These are phyloP conservation scores for Caenorhabditis inopinata DNA, from an alignment of 1,140 invertebrate genomes.

Conservation along the genomic window DNA sequence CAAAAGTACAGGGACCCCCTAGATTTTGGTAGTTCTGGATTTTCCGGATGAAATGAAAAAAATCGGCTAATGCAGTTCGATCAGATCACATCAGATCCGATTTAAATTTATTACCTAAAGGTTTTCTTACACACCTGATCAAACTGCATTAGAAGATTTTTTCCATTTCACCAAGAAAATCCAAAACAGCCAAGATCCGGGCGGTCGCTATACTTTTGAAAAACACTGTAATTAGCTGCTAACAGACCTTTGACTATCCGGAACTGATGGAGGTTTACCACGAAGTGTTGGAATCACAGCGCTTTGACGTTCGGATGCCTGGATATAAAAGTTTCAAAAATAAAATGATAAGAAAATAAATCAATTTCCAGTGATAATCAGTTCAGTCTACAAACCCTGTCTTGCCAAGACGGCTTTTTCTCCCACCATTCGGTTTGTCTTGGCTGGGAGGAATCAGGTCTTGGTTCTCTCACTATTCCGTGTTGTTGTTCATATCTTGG, in stretches of 20 bases:
- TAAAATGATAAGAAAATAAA: background rate
- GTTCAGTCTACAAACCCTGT: background rate
- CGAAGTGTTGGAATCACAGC: constrained; percentile 41
- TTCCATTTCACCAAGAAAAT: too few species aligned
- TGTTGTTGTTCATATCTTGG: constrained; percentile 24
- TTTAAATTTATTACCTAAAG: too few species aligned
- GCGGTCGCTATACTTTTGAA: background rate
- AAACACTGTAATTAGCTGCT: background rate
- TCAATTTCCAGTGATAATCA: background rate
- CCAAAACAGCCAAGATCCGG: too few species aligned
- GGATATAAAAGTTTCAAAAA: background rate
- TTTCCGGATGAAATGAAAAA: too few species aligned
- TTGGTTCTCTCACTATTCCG: background rate
- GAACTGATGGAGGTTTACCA: constrained; percentile 27
- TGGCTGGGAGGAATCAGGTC: constrained; percentile 22
- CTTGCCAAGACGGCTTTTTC: constrained; percentile 19
- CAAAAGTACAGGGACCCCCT: too few species aligned
- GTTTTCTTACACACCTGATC: too few species aligned
- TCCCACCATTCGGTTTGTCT: constrained; percentile 45
- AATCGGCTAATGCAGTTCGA: too few species aligned
- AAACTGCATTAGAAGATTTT: too few species aligned
- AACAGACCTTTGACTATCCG: constrained; percentile 12
- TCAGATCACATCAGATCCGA: too few species aligned
- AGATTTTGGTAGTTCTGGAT: too few species aligned
- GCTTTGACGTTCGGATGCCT: constrained; percentile 15